A percentile compares a stretch with the other conserved stretches of the same genome.
These are phyloP conservation scores for Chironomus tentans DNA, from an alignment of 2,888 invertebrate genomes.

Conservation along the genomic window DNA sequence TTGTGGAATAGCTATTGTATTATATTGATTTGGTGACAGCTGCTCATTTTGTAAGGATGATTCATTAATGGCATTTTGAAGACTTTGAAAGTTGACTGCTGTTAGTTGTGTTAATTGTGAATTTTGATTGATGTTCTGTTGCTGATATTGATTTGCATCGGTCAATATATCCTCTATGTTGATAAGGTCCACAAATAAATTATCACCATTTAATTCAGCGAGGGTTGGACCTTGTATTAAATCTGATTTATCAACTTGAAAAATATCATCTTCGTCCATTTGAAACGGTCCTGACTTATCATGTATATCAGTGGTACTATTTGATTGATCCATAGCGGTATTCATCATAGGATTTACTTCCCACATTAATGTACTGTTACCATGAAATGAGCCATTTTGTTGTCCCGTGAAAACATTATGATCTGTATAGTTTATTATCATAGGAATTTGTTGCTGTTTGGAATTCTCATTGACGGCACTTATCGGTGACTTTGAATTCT, in stretches of 20 bases:
- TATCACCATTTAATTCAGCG: conserved; percentile 75
- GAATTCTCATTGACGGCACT: conserved; percentile 32
- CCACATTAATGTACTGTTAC: conserved; percentile 41
- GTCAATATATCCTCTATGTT: conserved; percentile 73
- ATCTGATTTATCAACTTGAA: conserved; percentile 81
- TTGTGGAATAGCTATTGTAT: conserved; percentile 32
- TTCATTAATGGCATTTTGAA: conserved; percentile 34
- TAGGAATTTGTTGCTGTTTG: conserved; percentile 29
- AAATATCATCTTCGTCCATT: conserved; percentile 83
- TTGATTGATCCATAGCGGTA: conserved; percentile 32
- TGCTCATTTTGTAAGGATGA: conserved; percentile 30
- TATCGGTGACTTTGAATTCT: conserved; percentile 38
- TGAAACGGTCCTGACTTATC: conserved; percentile 52
- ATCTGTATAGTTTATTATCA: conserved; percentile 29
- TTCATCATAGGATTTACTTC: conserved; percentile 42
- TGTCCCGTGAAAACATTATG: conserved; percentile 32
- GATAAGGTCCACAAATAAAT: conserved; percentile 60
- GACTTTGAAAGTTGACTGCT: conserved; percentile 32
- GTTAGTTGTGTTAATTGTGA: conserved; percentile 24
- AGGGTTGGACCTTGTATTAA: conserved; percentile 74
- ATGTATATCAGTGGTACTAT: neutral
- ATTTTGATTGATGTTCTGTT: conserved; percentile 28
- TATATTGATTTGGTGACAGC: conserved; percentile 33
- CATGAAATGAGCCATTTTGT: conserved; percentile 24
- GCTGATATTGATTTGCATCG: conserved; percentile 34